phyloP scores from a whole-genome alignment of 2,797 vertebrate species.

The Spinus olivaceus region DNA sequence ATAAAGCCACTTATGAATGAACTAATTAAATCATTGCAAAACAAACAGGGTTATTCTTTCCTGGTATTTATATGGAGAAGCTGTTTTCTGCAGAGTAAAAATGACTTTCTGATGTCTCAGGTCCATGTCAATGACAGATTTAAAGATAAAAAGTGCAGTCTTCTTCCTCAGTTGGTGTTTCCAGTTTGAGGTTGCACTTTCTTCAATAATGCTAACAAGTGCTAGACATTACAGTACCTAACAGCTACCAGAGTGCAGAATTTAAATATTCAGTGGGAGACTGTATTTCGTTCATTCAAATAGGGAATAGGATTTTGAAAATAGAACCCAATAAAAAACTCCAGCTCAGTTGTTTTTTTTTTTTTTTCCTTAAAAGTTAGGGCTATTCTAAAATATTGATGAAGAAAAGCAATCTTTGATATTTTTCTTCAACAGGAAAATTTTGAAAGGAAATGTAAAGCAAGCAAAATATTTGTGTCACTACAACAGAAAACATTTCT shows the following conservation, averaged over 20 bases:
- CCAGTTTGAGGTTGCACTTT: neutral
- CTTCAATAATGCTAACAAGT: neutral
- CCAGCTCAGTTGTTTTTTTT: no score
- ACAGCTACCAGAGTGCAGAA: neutral
- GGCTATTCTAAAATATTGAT: neutral
- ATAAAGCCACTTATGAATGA: neutral
- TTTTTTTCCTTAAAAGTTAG: neutral
- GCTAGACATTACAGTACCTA: neutral
- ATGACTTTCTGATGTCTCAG: neutral
- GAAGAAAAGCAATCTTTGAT: neutral
- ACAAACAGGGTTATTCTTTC: neutral
- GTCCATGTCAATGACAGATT: neutral
- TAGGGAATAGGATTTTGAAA: neutral
- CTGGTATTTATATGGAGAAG: neutral
- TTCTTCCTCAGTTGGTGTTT: neutral
- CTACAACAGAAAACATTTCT: neutral
- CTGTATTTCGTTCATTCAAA: neutral
- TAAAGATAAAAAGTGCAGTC: neutral
- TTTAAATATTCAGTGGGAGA: neutral
- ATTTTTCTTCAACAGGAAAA: neutral
- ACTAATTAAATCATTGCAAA: neutral
- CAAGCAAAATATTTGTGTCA: neutral
- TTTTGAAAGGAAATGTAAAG: neutral
- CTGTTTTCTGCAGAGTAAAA: neutral
- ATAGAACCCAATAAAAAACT: neutral